Evolutionary conservation across 2,888 invertebrate genomes (phyloP).

Genomic region (Mesorhabditis sp.): DNA sequence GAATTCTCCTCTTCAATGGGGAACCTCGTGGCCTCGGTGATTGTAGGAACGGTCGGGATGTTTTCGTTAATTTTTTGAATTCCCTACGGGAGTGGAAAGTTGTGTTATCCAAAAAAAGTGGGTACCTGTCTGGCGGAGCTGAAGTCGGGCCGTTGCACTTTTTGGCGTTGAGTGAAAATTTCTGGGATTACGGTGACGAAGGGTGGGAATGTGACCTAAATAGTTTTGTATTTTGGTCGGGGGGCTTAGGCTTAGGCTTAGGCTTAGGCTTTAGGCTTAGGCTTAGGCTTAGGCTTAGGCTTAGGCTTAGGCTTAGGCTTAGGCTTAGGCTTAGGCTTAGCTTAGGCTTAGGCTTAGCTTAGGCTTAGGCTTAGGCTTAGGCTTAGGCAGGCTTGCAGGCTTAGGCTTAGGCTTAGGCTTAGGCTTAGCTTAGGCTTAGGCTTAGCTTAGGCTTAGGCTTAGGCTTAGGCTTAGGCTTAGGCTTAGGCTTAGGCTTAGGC

Average conservation of each 20-base stretch:
- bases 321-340: background rate
- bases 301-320: background rate
- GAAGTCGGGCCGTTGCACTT: constrained; percentile 6
- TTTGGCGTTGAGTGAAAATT: constrained; percentile 21
- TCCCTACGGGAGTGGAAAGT: constrained; percentile 9
- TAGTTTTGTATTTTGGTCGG: background rate
- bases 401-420: no score
- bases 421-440: no score
- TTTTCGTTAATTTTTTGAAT: background rate
- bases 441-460: no score
- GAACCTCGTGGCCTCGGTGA: background rate
- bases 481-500: no score
- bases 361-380: no score
- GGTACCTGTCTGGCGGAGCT: background rate
- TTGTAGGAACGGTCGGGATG: background rate
- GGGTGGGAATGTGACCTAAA: constrained; percentile 43
- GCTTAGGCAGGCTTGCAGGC: no score
- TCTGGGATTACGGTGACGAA: constrained; percentile 51
- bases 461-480: no score
- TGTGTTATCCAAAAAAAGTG: background rate
- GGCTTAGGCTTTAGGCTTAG: background rate
- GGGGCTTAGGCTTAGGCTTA: background rate
- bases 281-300: background rate
- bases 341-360: no score
- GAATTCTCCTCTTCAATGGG: background rate